Conservation (phyloP, 2,888 invertebrate genomes). For the Galeopsomyia nigrocyanea region DNA sequence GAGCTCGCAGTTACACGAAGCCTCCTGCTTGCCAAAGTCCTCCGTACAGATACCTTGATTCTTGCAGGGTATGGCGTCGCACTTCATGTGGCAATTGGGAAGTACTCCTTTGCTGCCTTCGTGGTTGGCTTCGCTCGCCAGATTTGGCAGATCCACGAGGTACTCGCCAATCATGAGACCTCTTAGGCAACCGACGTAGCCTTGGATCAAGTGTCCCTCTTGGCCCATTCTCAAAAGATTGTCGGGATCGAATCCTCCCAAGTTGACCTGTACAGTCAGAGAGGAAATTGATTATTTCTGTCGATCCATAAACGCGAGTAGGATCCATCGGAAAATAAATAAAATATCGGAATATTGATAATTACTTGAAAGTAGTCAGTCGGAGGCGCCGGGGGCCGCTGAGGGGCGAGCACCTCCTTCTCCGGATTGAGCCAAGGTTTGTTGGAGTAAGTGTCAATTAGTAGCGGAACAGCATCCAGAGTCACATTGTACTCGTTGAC, state of each 20-base stretch:
- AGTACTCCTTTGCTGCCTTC: constrained; percentile 82
- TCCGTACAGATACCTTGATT: constrained; percentile 90
- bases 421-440: constrained; percentile 90
- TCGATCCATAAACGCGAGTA: neutral
- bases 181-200: constrained; percentile 89
- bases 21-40: constrained; percentile 87
- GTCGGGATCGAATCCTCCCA: constrained; percentile 87
- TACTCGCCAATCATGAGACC: constrained; percentile 88
- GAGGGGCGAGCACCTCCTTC: constrained; percentile 87
- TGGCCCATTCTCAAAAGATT: constrained; percentile 75
- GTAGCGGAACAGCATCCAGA: constrained; percentile 77
- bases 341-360: constrained; percentile 12
- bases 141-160: constrained; percentile 82
- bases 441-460: constrained; percentile 84
- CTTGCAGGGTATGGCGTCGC: constrained; percentile 88
- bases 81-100: constrained; percentile 89
- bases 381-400: constrained; percentile 89
- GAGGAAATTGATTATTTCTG: constrained; percentile 8
- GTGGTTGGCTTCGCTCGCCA: constrained; percentile 78
- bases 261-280: constrained; percentile 82
- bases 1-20: constrained; percentile 89
- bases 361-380: constrained; percentile 87
- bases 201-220: constrained; percentile 73
- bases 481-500: constrained; percentile 85
- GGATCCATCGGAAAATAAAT: constrained; percentile 5